These are phyloP conservation scores for Tonatia bakeri DNA, from an alignment of 2,113 vertebrate genomes.

Conservation along the genomic window DNA sequence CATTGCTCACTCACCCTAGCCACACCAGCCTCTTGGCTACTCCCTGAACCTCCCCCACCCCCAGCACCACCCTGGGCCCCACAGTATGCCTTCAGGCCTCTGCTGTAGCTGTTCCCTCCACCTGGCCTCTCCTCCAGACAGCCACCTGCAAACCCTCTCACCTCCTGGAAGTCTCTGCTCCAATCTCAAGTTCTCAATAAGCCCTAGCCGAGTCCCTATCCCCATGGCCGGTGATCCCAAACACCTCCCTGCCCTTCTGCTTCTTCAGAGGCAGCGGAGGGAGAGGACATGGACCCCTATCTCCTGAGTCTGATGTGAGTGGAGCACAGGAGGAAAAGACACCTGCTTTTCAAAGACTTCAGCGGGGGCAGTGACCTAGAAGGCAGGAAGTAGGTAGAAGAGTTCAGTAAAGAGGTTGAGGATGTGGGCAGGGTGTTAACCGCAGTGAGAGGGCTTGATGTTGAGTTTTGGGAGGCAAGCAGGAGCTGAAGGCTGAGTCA, in stretches of 20 bases:
- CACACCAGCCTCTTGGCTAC: not conserved
- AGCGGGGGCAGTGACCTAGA: not conserved
- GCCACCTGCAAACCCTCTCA: not conserved
- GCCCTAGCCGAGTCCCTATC: not conserved
- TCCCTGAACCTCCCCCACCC: not conserved
- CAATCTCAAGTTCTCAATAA: not conserved
- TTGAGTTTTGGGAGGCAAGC: not conserved
- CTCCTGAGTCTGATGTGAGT: not conserved
- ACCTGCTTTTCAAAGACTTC: not conserved
- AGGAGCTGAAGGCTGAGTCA: not conserved
- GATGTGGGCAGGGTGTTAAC: not conserved
- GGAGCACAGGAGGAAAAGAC: not conserved
- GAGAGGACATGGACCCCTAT: not conserved
- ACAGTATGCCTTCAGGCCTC: not conserved
- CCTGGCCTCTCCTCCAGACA: not conserved
- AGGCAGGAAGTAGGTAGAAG: not conserved
- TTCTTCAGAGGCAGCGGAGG: not conserved
- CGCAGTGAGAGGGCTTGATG: not conserved
- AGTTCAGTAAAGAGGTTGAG: not conserved
- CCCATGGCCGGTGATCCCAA: not conserved
- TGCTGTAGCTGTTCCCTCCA: not conserved
- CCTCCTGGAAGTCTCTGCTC: not conserved
- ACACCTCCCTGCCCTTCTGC: not conserved
- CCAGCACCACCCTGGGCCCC: too few relatives aligned
- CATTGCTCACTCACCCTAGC: not conserved